These are phyloP conservation scores for Syrphus vitripennis DNA, from an alignment of 2,888 invertebrate species.

Conservation along the genomic window DNA sequence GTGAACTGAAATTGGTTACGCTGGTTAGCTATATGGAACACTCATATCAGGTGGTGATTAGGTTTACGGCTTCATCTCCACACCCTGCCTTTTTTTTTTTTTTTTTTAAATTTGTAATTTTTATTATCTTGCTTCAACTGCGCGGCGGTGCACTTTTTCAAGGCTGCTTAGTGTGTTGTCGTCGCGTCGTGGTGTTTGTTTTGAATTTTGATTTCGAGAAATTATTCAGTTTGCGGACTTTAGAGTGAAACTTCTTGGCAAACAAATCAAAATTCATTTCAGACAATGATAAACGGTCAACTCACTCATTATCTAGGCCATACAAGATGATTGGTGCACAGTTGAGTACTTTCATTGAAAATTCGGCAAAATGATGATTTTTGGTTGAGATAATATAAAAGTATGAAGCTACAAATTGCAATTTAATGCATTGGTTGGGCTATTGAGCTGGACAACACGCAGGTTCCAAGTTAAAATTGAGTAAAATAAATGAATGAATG, in stretches of 20 bases:
- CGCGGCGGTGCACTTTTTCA: constrained; percentile 15
- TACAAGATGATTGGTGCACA: not conserved
- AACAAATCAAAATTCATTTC: constrained; percentile 15
- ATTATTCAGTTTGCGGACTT: not conserved
- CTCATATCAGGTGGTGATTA: constrained; percentile 39
- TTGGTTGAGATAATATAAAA: too few relatives aligned
- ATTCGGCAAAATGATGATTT: not conserved
- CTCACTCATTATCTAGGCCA: constrained; percentile 43
- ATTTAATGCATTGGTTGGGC: too few relatives aligned
- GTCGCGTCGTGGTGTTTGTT: not conserved
- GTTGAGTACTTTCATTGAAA: not conserved
- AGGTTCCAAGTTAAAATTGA: too few relatives aligned
- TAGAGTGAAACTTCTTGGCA: constrained; percentile 26
- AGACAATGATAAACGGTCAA: constrained; percentile 56
- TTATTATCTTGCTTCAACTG: constrained; percentile 3
- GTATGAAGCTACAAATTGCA: too few relatives aligned
- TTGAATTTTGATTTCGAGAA: constrained; percentile 15
- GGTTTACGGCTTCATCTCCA: not conserved
- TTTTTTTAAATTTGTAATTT: too few relatives aligned
- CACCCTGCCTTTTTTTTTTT: not conserved
- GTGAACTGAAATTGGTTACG: constrained; percentile 28
- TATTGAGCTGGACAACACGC: too few relatives aligned
- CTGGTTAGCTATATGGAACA: constrained; percentile 40
- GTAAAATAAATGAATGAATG: too few relatives aligned
- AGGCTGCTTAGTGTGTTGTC: not conserved